Percentiles rank a stretch among this genome's conserved stretches.
Conservation (phyloP, 2,888 invertebrate genomes). For the Drosophila kambysellisi region DNA sequence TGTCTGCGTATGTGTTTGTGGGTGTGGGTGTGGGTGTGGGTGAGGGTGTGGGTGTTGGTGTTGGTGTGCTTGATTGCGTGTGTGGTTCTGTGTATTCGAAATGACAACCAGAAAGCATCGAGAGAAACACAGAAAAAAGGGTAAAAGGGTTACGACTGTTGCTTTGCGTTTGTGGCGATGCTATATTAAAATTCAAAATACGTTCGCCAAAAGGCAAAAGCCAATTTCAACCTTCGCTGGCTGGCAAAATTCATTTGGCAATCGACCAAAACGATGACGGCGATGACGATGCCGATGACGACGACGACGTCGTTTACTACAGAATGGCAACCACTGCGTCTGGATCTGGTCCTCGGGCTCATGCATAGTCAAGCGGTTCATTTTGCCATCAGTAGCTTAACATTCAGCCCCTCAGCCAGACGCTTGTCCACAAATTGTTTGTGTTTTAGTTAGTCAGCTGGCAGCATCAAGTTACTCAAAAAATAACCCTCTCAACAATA, state of each 20-base stretch:
- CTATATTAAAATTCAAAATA: constrained; percentile 77
- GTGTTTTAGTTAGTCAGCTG: constrained; percentile 60
- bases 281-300: constrained; percentile 4
- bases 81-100: constrained; percentile 11
- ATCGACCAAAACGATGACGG: constrained; percentile 44
- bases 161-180: constrained; percentile 39
- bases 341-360: constrained; percentile 40
- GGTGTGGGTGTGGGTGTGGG: constrained; percentile 9
- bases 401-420: constrained; percentile 6
- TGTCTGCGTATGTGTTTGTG: constrained; percentile 20
- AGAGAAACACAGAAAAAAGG: constrained; percentile 12
- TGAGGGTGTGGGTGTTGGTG: constrained; percentile 14
- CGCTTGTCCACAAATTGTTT: constrained; percentile 32
- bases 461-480: constrained; percentile 37
- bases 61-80: constrained; percentile 4
- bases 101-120: constrained; percentile 46
- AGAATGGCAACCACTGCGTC: constrained; percentile 23
- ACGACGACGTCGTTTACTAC: constrained; percentile 9
- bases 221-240: constrained; percentile 76
- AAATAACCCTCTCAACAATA: constrained; percentile 31
- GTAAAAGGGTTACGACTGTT: constrained; percentile 57
- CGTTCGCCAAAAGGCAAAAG: constrained; percentile 75
- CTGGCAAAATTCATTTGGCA: constrained; percentile 75
- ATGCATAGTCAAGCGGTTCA: constrained; percentile 70
- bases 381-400: constrained; percentile 20